Evolutionary conservation across 2,113 vertebrate species (phyloP).

Genomic region (Mesembrinibis cayennensis): DNA sequence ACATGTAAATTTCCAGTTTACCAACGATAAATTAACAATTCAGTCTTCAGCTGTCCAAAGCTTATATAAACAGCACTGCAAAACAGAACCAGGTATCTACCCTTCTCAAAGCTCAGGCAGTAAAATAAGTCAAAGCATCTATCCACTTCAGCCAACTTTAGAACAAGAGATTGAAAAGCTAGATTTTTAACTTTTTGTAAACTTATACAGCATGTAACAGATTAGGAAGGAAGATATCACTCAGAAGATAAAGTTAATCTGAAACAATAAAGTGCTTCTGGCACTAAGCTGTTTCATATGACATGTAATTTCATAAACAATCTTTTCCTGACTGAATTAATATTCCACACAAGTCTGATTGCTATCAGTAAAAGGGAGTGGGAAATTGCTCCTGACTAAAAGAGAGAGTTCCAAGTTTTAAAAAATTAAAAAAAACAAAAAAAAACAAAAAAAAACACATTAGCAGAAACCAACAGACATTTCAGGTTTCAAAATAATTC

Average conservation of each 20-base stretch:
- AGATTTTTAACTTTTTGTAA: background rate
- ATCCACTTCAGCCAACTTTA: background rate
- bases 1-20: background rate
- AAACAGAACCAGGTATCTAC: background rate
- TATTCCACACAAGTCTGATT: background rate
- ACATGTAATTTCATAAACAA: background rate
- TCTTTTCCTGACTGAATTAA: background rate
- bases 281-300: background rate
- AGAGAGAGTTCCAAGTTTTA: background rate
- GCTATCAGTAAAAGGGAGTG: background rate
- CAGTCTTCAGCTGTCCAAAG: background rate
- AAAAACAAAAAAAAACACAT: background rate
- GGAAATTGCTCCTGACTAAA: background rate
- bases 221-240: background rate
- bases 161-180: background rate
- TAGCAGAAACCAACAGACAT: background rate
- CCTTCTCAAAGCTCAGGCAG: background rate
- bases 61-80: background rate
- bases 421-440: too few species aligned
- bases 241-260: background rate
- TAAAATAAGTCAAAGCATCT: background rate
- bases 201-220: background rate
- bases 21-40: background rate
- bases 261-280: conserved; percentile 18
- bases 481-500: background rate